A percentile compares a stretch with the other conserved stretches of the same genome.
These are phyloP conservation scores for Hydra vulgaris DNA, from an alignment of 30 jellyfish, hydroid and myxozoan species.

Conservation along the genomic window DNA sequence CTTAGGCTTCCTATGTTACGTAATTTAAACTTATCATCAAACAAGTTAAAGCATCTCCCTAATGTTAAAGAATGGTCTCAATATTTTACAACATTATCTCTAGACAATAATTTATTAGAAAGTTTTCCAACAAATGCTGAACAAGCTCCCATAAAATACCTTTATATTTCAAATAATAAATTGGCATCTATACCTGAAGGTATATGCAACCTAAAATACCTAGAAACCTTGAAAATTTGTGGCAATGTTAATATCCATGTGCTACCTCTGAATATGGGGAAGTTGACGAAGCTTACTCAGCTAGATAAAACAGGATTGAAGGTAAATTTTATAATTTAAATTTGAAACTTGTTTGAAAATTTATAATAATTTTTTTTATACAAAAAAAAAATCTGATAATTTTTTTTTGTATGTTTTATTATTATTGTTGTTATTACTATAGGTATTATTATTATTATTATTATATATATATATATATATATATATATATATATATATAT, in stretches of 20 bases:
- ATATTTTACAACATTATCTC: slow-evolving; percentile 45
- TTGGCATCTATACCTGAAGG: slow-evolving; percentile 29
- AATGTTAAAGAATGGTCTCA: slow-evolving; percentile 57
- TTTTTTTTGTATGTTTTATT: no score
- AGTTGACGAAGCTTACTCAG: slow-evolving; percentile 37
- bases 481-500: no score
- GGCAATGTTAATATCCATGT: slow-evolving; percentile 39
- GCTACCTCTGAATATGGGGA: slow-evolving; percentile 62
- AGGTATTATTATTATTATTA: no score
- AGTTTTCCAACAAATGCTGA: slow-evolving; percentile 36
- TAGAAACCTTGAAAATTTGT: slow-evolving; percentile 47
- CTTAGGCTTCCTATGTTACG: slow-evolving; percentile 49
- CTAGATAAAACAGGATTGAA: no score
- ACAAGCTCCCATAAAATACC: slow-evolving; percentile 36
- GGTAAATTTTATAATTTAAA: no score
- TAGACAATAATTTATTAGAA: slow-evolving; percentile 29
- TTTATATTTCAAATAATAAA: slow-evolving; percentile 46
- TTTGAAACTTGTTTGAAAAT: no score
- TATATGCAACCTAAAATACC: slow-evolving; percentile 39
- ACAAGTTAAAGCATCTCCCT: slow-evolving; percentile 34
- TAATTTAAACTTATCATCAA: slow-evolving; percentile 49
- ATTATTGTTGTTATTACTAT: no score
- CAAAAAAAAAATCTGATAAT: no score
- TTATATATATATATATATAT: no score
- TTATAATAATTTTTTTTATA: no score